phyloP scores from a whole-genome alignment of 2,113 vertebrate species.

The Cygnus atratus region DNA sequence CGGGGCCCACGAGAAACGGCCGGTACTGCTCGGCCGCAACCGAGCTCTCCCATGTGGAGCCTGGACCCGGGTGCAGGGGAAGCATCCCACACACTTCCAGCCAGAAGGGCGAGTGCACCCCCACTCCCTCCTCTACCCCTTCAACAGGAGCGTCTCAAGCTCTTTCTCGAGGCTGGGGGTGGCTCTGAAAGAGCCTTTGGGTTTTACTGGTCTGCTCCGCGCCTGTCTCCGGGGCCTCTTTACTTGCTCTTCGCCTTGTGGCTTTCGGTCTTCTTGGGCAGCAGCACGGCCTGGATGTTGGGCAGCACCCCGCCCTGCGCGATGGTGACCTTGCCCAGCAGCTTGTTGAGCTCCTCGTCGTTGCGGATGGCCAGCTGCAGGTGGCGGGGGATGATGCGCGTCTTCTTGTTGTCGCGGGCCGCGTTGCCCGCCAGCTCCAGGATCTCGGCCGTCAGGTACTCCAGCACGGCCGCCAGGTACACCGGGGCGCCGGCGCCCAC shows the following conservation, averaged over 20 bases:
- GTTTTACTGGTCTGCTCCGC: neutral
- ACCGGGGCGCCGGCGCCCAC: slow-evolving; percentile 87
- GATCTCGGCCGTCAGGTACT: slow-evolving; percentile 84
- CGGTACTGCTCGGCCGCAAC: too few species aligned
- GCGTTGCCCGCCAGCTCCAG: slow-evolving; percentile 77
- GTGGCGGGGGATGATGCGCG: slow-evolving; percentile 89
- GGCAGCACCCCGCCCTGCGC: slow-evolving; percentile 90
- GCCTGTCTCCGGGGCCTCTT: too few species aligned
- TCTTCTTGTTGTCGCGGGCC: slow-evolving; percentile 92
- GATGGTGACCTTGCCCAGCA: slow-evolving; percentile 85
- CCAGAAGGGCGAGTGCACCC: neutral
- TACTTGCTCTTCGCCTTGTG: slow-evolving; percentile 64
- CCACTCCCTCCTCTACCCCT: too few species aligned
- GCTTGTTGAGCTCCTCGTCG: slow-evolving; percentile 83
- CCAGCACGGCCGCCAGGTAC: slow-evolving; percentile 88
- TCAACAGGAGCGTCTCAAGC: neutral
- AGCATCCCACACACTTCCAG: too few species aligned
- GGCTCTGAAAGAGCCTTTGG: slow-evolving; percentile 73
- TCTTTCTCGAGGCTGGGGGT: neutral
- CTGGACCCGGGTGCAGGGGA: too few species aligned
- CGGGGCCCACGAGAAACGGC: neutral
- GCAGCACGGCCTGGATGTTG: slow-evolving; percentile 90
- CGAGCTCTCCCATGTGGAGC: too few species aligned
- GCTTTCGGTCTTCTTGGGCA: slow-evolving; percentile 91
- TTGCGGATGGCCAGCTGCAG: slow-evolving; percentile 90